Base-by-base conservation (phyloP, 2,888 invertebrate genomes). In the Trichogramma dendrolimi region DNA sequence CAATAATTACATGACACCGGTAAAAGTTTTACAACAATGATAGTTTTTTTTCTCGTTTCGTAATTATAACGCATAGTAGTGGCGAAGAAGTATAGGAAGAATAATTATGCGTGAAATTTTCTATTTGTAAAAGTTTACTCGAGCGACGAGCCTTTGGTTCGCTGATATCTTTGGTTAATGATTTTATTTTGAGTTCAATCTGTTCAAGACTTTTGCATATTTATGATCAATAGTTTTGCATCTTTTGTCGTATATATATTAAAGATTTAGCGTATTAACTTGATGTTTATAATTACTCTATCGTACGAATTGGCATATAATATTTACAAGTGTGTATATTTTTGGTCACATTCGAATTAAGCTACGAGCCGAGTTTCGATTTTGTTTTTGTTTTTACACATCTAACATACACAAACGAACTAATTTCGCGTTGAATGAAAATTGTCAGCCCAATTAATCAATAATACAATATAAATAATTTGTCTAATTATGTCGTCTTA, bases 1-100 rank as follows among this genome's bases (percentile, higher is more conserved):
- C 78, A 77, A 75, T 78, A 78, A 77, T 78, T 78, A 78, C 77
- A 76, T 71, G 73, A 73, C 70, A 69, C 74, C 75, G 74, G 73
- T 75, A 71, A 74, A 77, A 76, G 67, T 68, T 27, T 27, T 75
- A 73, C 77, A 79, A 78, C 78, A 76, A 78, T 79, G 60, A 51
- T 58, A 65, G 27, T 27, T 27, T 27, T 27, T 27, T 27, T 27
- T 27, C 27, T 27, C 27, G 27, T 27, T 27, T 27, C 27, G 27
- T 27, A 27, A 27, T 27, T 27, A 27, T 27, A 27, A 27, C 27
- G 27, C 27, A 27, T 27, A 27, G 27, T 27, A 27, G 27, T 27
- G 27, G 2, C 27, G 27, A 27, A 27, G 27, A 27, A 27, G 27
- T 27, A 27, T 27, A 27, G 27, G 27, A 27, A 27, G 27, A 27